Evolutionary conservation across 2,113 vertebrate species (phyloP), one percentile per base, ranked within the genome.

Genomic region (Solea solea): DNA sequence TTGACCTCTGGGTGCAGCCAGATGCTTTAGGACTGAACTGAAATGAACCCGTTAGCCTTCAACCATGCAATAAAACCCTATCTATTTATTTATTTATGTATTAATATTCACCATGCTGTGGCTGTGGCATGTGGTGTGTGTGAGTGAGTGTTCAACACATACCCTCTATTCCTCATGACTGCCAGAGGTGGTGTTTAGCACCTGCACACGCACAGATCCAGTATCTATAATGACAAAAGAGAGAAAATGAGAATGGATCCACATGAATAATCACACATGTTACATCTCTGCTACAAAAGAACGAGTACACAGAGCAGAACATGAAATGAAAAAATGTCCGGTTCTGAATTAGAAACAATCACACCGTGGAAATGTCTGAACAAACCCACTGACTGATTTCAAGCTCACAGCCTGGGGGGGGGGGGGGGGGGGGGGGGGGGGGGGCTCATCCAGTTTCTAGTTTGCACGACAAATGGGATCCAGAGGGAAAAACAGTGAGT

Each of bases 141-240:
- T 21, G 21, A 21, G 1, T 41, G 41, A 74, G 8, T 45, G 53
- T n/a, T 65, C 12, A 12, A 11, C 59, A 84, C 83, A 34, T 82
- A 88, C 88, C 85, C 79, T 88, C 63, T 82, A 76, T 74, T 88
- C 83, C 81, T 84, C 88, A 88, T 89, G 83, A 82, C 76, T 81
- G 70, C 83, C 76, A 76, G 74, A 84, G 68, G 64, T 48, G 74
- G 12, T 55, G 62, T 52, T 55, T 62, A 61, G 64, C 59, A 76
- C 67, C 83, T 40, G 74, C 51, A 57, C 57, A 51, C 66, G 12
- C 5, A 12, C 55, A 63, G 68, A 64, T 75, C 70, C 64, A 65
- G 61, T 14, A 69, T 53, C 84, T 84, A 12, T 21, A 74, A 78
- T 6, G 57, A 2, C 74, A 2, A 74, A 28, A 77, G 11, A 9